phyloP scores from a whole-genome alignment of 2,113 vertebrate genomes.

The Odocoileus hemionus region DNA sequence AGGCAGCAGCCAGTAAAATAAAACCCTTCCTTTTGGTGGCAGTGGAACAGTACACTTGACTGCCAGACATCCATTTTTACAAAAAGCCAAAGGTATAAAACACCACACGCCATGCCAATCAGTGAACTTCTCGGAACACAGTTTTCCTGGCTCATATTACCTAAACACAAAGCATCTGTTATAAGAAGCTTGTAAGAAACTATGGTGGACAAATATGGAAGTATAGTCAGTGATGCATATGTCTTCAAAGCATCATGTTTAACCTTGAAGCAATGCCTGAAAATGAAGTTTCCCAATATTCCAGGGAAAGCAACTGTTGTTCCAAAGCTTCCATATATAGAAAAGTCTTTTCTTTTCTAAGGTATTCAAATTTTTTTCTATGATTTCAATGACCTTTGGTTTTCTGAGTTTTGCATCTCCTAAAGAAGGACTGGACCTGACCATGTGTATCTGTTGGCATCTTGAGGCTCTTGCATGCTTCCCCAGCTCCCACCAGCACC shows the following conservation, averaged over 20 bases:
- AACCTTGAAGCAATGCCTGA: constrained; percentile 85
- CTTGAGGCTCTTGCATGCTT: constrained; percentile 11
- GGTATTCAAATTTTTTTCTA: constrained; percentile 52
- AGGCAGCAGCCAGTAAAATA: constrained; percentile 46
- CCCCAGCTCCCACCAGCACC: not conserved
- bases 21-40: constrained; percentile 65
- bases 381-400: constrained; percentile 31
- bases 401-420: constrained; percentile 48
- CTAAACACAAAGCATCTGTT: constrained; percentile 81
- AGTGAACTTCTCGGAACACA: constrained; percentile 55
- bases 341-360: constrained; percentile 72
- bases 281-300: constrained; percentile 86
- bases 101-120: constrained; percentile 30
- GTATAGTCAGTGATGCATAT: constrained; percentile 82
- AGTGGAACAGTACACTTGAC: constrained; percentile 67
- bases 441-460: not conserved
- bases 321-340: constrained; percentile 79
- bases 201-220: constrained; percentile 87
- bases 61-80: constrained; percentile 67
- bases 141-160: constrained; percentile 69
- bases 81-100: constrained; percentile 65
- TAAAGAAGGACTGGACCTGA: not conserved
- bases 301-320: constrained; percentile 82
- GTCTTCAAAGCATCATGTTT: constrained; percentile 79
- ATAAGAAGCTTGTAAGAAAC: constrained; percentile 80